Conservation (phyloP, 2,113 vertebrate genomes). For the Delphinapterus leucas region DNA sequence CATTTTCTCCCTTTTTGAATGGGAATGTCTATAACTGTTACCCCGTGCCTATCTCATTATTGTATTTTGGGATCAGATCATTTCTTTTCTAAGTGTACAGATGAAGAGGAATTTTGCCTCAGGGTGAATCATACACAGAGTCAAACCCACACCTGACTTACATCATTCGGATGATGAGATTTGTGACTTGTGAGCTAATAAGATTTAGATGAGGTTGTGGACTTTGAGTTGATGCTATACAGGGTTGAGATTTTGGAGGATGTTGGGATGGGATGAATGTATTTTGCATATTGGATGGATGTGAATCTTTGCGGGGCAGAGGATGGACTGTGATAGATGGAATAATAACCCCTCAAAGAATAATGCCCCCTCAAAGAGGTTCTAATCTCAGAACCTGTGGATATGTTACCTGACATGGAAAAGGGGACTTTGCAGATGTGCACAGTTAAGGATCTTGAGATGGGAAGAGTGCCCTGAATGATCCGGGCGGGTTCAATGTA, state of each 20-base stretch:
- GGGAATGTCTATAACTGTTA: neutral
- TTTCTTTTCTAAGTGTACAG: neutral
- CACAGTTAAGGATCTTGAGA: neutral
- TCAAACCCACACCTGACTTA: neutral
- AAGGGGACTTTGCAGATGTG: neutral
- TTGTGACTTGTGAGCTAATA: neutral
- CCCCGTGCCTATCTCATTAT: rapidly evolving
- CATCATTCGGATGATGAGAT: neutral
- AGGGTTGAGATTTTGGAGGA: neutral
- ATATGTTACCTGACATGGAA: too few relatives aligned
- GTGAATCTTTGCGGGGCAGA: neutral
- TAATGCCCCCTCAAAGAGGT: neutral
- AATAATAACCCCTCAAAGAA: too few relatives aligned
- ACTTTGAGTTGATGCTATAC: neutral
- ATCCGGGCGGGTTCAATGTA: rapidly evolving
- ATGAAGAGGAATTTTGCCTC: neutral
- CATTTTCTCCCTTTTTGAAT: neutral
- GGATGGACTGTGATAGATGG: neutral
- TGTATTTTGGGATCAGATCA: neutral
- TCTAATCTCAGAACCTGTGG: neutral
- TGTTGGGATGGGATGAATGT: too few relatives aligned
- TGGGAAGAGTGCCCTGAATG: neutral
- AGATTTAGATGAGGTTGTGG: neutral
- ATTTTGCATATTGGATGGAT: neutral
- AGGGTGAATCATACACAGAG: too few relatives aligned